Base-by-base conservation (phyloP, 2,113 vertebrate genomes). In the Propithecus coquereli region DNA sequence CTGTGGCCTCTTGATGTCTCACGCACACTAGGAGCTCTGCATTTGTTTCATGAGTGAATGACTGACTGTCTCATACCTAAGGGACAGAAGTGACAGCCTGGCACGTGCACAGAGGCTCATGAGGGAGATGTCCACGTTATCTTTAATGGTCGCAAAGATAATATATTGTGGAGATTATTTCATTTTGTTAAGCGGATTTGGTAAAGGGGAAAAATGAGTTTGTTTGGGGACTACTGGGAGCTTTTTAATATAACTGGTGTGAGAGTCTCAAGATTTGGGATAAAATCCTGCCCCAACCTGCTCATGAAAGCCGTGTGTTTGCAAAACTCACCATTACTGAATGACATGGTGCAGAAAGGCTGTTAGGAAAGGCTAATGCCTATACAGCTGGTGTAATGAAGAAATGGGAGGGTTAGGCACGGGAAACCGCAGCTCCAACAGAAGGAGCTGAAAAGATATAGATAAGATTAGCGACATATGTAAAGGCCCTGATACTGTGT, bases 391-490 rank as follows among this genome's bases (percentile, higher is more conserved):
- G 92, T 97, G 95, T 98, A 98, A 99, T 99, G 98, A 98, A 98
- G 98, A 99, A 99, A 99, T 97, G 98, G 97, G 97, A 98, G 98
- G 98, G 98, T 99, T 98, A 98, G 98, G 98, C 97, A 97, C 85
- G 97, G 98, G 98, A 98, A 98, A 98, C 98, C 98, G 96, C 98
- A 98, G 98, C 98, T 98, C 98, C 98, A 98, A 98, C 98, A 98
- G 98, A 99, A 99, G 98, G 97, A 98, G 98, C 98, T 98, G 99
- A 98, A 98, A 98, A 99, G 99, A 99, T 99, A 99, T 97, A 99
- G 99, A 99, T 99, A 99, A 99, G 99, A 99, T 99, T 99, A 99
- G 98, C 97, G 98, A 99, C 99, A 99, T 98, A 98, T 99, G 99
- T 99, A 99, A 99, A 99, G 98, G 98, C 98, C 98, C 97, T 98